A percentile compares a stretch with the other conserved stretches of the same genome.
Conservation (phyloP, 2,797 vertebrate species). For the Poecilia velifera region DNA sequence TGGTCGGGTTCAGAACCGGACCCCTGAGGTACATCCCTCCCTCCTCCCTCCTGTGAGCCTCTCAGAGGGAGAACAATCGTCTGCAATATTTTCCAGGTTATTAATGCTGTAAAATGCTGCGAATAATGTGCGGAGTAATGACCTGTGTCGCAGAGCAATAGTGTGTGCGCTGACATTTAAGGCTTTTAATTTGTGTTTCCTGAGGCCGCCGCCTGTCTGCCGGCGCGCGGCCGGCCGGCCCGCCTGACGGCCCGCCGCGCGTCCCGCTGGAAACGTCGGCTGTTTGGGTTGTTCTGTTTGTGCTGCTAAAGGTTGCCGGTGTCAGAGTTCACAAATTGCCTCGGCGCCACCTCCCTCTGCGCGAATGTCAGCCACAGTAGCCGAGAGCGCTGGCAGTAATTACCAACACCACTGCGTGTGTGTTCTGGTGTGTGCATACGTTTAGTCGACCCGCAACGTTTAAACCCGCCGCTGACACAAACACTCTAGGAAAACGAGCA, state of each 20-base stretch:
- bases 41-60: no score
- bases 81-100: slow-evolving; percentile 94
- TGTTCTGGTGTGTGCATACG: slow-evolving; percentile 45
- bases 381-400: slow-evolving; percentile 83
- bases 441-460: slow-evolving; percentile 10
- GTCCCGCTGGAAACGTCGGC: slow-evolving; percentile 83
- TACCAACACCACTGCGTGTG: slow-evolving; percentile 43
- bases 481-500: background rate
- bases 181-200: slow-evolving; percentile 98
- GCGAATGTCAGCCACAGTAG: slow-evolving; percentile 79
- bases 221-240: slow-evolving; percentile 26
- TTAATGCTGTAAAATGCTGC: slow-evolving; percentile 89
- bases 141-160: slow-evolving; percentile 98
- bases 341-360: slow-evolving; percentile 73
- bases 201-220: slow-evolving; percentile 60
- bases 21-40: no score
- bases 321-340: slow-evolving; percentile 99
- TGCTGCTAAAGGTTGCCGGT: slow-evolving; percentile 94
- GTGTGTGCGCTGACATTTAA: slow-evolving; percentile 99
- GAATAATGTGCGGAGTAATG: slow-evolving; percentile 97
- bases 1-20: no score
- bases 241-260: slow-evolving; percentile 38
- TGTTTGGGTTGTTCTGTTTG: slow-evolving; percentile 76
- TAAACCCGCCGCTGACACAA: background rate
- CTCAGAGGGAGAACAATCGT: slow-evolving; percentile 22